Conservation (phyloP, 92 coral and sea anemone species). For the Bergia puertoricense region DNA sequence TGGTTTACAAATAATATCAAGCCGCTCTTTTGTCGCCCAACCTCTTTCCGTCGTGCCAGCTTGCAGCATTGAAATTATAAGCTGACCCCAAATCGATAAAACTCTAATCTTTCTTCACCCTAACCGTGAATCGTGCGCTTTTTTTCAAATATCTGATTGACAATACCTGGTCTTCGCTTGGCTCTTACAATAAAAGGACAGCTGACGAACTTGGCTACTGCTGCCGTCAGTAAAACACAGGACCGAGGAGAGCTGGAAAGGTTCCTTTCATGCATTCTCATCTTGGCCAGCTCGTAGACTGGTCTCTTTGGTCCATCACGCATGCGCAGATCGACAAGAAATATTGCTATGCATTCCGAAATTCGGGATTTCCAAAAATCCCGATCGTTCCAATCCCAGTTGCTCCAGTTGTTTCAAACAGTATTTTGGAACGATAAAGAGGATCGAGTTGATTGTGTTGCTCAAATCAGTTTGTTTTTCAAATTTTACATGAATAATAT, state of each 20-base stretch:
- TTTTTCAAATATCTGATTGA: neutral
- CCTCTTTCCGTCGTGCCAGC: too few relatives aligned
- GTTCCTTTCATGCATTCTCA: constrained; percentile 66
- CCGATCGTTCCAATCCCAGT: too few relatives aligned
- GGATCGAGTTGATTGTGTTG: too few relatives aligned
- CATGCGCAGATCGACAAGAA: constrained; percentile 83
- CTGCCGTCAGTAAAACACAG: constrained; percentile 68
- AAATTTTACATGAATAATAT: too few relatives aligned
- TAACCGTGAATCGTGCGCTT: neutral
- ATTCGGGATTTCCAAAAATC: too few relatives aligned
- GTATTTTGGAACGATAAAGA: too few relatives aligned
- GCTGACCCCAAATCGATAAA: neutral
- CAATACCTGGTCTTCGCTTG: constrained; percentile 55
- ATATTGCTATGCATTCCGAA: constrained; percentile 53
- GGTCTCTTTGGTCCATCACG: constrained; percentile 76
- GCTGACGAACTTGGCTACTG: constrained; percentile 68
- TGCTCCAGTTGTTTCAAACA: too few relatives aligned
- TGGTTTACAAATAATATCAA: too few relatives aligned
- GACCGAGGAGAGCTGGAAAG: constrained; percentile 67
- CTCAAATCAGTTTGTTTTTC: too few relatives aligned
- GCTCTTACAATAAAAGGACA: constrained; percentile 66
- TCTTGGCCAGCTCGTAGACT: constrained; percentile 75
- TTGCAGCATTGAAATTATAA: too few relatives aligned
- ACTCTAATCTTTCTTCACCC: neutral
- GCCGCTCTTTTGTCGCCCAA: too few relatives aligned